A percentile compares a stretch with the other conserved stretches of the same genome.
Evolutionary conservation across 2,797 vertebrate species (phyloP).

Genomic region (Propithecus deckenii): DNA sequence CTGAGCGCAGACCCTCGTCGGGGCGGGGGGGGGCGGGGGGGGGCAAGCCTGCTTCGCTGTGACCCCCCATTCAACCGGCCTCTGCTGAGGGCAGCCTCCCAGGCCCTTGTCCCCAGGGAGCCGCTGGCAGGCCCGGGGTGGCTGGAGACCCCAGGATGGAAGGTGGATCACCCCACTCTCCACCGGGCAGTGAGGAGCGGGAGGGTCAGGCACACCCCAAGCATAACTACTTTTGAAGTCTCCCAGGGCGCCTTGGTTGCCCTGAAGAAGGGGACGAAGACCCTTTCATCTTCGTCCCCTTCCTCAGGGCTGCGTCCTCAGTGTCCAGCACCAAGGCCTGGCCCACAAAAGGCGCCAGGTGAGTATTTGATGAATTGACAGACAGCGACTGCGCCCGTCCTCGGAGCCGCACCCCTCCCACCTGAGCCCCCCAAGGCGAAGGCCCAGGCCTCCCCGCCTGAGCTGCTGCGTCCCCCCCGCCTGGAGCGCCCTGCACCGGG

Average conservation of each 20-base stretch:
- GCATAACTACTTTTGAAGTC: not conserved
- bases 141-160: not conserved
- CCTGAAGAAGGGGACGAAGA: not conserved
- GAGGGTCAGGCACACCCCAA: not conserved
- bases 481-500: not conserved
- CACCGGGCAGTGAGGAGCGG: not conserved
- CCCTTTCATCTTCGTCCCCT: no score
- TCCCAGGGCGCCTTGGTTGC: not conserved
- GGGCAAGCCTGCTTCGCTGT: no score
- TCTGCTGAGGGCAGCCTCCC: not conserved
- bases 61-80: not conserved
- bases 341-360: accelerated
- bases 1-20: not conserved
- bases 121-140: not conserved
- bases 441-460: not conserved
- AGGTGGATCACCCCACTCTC: not conserved
- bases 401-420: accelerated
- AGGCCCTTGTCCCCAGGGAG: not conserved
- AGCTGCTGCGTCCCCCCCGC: not conserved
- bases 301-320: not conserved
- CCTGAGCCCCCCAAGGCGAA: no score
- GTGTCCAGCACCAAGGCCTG: accelerated
- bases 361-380: accelerated
- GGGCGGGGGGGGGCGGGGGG: no score
- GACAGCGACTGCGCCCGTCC: accelerated